Evolutionary conservation across 2,113 vertebrate genomes (phyloP).

Genomic region (Misgurnus anguillicaudatus): DNA sequence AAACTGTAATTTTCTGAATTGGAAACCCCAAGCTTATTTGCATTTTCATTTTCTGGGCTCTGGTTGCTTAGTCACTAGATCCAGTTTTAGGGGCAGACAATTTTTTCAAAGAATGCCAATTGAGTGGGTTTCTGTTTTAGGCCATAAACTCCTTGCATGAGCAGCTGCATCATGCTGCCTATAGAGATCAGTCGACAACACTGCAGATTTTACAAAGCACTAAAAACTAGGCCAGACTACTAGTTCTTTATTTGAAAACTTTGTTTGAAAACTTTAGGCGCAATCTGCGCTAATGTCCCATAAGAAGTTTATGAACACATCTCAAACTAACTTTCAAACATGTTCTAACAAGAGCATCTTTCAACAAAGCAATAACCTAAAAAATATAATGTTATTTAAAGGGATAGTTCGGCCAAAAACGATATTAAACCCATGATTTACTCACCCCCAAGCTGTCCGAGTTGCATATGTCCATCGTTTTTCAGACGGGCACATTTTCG

Average conservation of each 20-base stretch:
- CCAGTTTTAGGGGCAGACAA: background rate
- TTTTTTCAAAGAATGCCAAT: background rate
- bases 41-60: background rate
- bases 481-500: too few species aligned
- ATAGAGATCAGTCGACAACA: conserved; percentile 46
- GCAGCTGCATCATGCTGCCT: conserved; percentile 21
- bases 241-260: background rate
- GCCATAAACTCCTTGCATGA: conserved; percentile 30
- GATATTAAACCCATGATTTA: too few species aligned
- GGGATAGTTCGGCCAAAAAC: too few species aligned
- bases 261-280: background rate
- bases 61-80: conserved; percentile 8
- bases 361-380: background rate
- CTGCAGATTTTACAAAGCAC: background rate
- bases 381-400: too few species aligned
- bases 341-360: background rate
- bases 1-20: background rate
- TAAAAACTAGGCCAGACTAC: conserved; percentile 54
- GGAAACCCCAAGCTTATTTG: background rate
- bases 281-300: background rate
- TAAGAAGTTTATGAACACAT: conserved; percentile 29
- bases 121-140: conserved; percentile 25
- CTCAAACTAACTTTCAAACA: conserved; percentile 36
- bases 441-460: too few species aligned
- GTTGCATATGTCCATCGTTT: too few species aligned